Conservation (phyloP, 2,888 invertebrate species). For the Asteroscopus sphinx region DNA sequence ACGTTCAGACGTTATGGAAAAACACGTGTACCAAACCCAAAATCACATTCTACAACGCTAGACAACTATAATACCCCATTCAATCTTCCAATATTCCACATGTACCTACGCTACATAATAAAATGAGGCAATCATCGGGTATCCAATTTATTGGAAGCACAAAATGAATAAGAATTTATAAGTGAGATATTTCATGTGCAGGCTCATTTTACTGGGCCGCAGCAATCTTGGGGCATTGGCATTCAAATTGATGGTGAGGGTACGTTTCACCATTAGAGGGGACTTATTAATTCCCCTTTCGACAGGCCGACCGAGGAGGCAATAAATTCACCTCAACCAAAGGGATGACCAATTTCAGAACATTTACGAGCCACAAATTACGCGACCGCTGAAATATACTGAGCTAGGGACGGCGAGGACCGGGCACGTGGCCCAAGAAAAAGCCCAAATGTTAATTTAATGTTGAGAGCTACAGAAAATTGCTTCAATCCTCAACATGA, state of each 20-base stretch:
- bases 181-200: conserved; percentile 84
- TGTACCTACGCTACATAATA: conserved; percentile 66
- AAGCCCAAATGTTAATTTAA: conserved; percentile 89
- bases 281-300: conserved; percentile 90
- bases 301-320: conserved; percentile 89
- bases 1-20: conserved; percentile 2
- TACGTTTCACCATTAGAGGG: conserved; percentile 89
- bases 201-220: conserved; percentile 81
- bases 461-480: conserved; percentile 87
- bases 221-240: conserved; percentile 87
- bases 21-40: conserved; percentile 18
- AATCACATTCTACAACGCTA: conserved; percentile 22
- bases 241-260: conserved; percentile 90
- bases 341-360: conserved; percentile 90
- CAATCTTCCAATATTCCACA: conserved; percentile 51
- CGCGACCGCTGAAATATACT: conserved; percentile 89
- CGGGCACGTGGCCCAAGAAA: conserved; percentile 81
- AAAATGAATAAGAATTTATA: conserved; percentile 82
- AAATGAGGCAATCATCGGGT: conserved; percentile 72
- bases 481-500: conserved; percentile 83
- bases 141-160: conserved; percentile 78
- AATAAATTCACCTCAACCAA: conserved; percentile 90
- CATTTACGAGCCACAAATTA: conserved; percentile 90
- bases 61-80: conserved; percentile 35
- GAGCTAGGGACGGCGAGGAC: conserved; percentile 79